Percentiles rank a stretch among this genome's conserved stretches.
Evolutionary conservation across 2,797 vertebrate species (phyloP).

Genomic region (Esox lucius): DNA sequence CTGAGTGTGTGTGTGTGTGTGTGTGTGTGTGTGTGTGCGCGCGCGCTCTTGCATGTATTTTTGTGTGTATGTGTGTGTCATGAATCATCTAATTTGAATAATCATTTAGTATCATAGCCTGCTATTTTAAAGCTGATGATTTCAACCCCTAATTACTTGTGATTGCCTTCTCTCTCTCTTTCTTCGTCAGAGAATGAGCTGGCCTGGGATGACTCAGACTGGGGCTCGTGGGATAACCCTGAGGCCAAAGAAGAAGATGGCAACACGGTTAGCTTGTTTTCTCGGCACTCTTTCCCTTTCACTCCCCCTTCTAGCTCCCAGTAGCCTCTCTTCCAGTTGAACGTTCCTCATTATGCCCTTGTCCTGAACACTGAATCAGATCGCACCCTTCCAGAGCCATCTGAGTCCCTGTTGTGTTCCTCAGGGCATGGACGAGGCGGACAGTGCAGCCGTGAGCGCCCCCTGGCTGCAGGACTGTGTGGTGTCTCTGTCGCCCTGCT

Average conservation of each 20-base stretch:
- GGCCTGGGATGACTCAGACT: slow-evolving; percentile 90
- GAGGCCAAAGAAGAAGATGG: slow-evolving; percentile 65
- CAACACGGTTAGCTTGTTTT: slow-evolving; percentile 44
- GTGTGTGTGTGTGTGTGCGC: neutral
- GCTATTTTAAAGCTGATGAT: neutral
- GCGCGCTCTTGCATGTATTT: neutral
- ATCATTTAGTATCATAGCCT: neutral
- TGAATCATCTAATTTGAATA: neutral
- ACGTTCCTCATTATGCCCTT: neutral
- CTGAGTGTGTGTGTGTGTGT: neutral
- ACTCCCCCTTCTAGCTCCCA: too few species aligned
- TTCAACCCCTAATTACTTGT: neutral
- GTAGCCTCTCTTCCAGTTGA: too few species aligned
- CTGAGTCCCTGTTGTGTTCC: neutral
- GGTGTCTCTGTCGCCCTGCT: slow-evolving; percentile 91
- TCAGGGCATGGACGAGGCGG: slow-evolving; percentile 80
- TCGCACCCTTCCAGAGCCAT: neutral
- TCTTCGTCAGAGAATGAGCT: slow-evolving; percentile 79
- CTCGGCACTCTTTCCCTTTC: neutral
- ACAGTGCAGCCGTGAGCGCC: slow-evolving; percentile 58
- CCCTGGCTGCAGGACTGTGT: slow-evolving; percentile 93
- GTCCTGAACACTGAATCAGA: neutral
- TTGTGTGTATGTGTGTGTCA: slow-evolving; percentile 1
- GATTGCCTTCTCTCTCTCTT: neutral
- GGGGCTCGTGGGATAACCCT: slow-evolving; percentile 90